These are phyloP conservation scores for Carabus problematicus DNA, from an alignment of 2,888 invertebrate genomes.

Conservation along the genomic window DNA sequence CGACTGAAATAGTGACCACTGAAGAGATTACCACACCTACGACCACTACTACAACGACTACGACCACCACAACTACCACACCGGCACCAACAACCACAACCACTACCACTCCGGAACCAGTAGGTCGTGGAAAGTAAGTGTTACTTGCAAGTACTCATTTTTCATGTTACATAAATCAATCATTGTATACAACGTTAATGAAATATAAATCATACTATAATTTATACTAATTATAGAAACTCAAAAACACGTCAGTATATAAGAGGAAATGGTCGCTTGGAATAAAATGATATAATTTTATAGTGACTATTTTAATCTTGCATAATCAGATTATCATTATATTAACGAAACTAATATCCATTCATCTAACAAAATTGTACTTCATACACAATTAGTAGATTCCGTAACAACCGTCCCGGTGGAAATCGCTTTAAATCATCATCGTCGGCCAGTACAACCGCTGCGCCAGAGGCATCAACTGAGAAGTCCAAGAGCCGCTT, in stretches of 20 bases:
- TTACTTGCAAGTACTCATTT: neutral
- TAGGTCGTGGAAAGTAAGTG: constrained; percentile 19
- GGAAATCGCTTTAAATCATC: constrained; percentile 58
- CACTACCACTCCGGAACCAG: constrained; percentile 29
- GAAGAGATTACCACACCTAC: constrained; percentile 63
- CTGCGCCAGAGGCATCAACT: constrained; percentile 61
- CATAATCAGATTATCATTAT: too few relatives aligned
- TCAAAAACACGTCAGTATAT: too few relatives aligned
- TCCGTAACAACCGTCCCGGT: constrained; percentile 49
- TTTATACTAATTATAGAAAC: too few relatives aligned
- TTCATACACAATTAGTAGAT: constrained; percentile 44
- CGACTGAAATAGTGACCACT: constrained; percentile 61
- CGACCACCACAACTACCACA: constrained; percentile 57
- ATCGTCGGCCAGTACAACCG: constrained; percentile 58
- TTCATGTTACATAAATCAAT: neutral
- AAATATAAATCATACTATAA: too few relatives aligned
- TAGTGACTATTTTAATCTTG: too few relatives aligned
- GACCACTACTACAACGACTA: constrained; percentile 59
- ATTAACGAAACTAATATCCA: too few relatives aligned
- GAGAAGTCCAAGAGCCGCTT: constrained; percentile 61
- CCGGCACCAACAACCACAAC: constrained; percentile 49
- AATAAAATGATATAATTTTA: too few relatives aligned
- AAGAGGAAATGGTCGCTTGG: too few relatives aligned
- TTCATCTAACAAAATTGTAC: too few relatives aligned
- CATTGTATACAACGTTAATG: neutral